Conservation (phyloP, 2,113 vertebrate species). For the Rostratula benghalensis region DNA sequence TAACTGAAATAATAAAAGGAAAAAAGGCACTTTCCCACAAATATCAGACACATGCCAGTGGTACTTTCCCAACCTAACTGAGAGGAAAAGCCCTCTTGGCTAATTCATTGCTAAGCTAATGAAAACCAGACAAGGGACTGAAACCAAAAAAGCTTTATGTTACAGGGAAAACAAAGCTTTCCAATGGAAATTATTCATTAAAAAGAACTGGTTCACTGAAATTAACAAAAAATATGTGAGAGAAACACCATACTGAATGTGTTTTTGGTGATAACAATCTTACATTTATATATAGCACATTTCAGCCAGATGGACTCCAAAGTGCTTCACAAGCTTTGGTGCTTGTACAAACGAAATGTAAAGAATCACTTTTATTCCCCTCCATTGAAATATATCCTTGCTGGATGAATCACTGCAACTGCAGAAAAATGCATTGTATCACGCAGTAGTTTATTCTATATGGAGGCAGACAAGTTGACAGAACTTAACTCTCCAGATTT, state of each 20-base stretch:
- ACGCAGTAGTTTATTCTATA: not conserved
- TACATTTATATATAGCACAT: slow-evolving; percentile 60
- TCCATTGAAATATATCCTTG: slow-evolving; percentile 35
- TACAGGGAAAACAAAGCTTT: slow-evolving; percentile 73
- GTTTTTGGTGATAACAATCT: slow-evolving; percentile 73
- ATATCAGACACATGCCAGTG: slow-evolving; percentile 28
- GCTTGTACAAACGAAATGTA: slow-evolving; percentile 40
- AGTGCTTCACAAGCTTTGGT: slow-evolving; percentile 61
- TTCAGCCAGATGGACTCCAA: slow-evolving; percentile 66
- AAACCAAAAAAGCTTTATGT: slow-evolving; percentile 72
- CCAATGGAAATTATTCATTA: slow-evolving; percentile 81
- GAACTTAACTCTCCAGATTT: not conserved
- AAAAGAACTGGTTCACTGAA: slow-evolving; percentile 71
- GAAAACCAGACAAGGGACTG: slow-evolving; percentile 71
- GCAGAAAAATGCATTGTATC: not conserved
- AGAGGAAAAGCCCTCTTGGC: slow-evolving; percentile 71
- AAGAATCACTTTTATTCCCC: slow-evolving; percentile 40
- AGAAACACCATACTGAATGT: slow-evolving; percentile 73
- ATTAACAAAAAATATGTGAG: slow-evolving; percentile 76
- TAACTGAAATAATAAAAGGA: slow-evolving; percentile 8
- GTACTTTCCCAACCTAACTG: slow-evolving; percentile 63
- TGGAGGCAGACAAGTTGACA: not conserved
- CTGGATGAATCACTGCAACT: slow-evolving; percentile 11
- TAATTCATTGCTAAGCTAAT: slow-evolving; percentile 73
- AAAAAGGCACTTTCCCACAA: slow-evolving; percentile 48